A percentile compares a stretch with the other conserved stretches of the same genome.
phyloP scores from a whole-genome alignment of 2,797 vertebrate genomes.

The Ispidina picta region DNA sequence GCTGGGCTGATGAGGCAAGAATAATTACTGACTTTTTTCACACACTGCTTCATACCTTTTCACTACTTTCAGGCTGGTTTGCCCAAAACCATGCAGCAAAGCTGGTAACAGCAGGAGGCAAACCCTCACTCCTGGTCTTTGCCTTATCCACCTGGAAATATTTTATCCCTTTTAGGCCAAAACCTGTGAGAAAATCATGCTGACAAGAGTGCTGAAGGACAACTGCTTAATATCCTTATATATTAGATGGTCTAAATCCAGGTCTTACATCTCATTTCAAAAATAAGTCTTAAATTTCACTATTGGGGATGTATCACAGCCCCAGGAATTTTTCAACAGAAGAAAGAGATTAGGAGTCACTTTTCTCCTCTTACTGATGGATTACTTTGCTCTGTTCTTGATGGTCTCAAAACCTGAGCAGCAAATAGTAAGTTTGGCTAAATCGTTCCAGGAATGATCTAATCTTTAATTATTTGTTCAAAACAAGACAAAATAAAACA shows the following conservation, averaged over 20 bases:
- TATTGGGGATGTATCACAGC: not conserved
- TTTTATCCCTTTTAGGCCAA: not conserved
- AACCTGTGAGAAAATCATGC: not conserved
- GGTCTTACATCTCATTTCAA: not conserved
- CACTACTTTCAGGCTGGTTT: not conserved
- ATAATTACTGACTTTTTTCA: not conserved
- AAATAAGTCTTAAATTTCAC: constrained; percentile 5
- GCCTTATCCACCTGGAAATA: not conserved
- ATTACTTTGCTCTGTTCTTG: not conserved
- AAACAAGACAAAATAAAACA: not conserved
- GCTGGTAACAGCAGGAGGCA: not conserved
- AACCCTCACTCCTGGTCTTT: not conserved
- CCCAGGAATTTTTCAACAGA: not conserved
- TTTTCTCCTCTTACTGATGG: not conserved
- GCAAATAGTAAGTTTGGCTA: not conserved
- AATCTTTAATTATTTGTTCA: not conserved
- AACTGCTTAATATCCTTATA: not conserved
- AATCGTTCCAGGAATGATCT: not conserved
- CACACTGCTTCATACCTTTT: not conserved
- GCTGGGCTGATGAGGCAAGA: not conserved
- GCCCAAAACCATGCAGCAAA: not conserved
- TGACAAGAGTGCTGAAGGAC: not conserved
- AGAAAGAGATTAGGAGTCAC: not conserved
- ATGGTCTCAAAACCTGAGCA: not conserved
- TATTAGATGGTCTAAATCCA: not conserved